Evolutionary conservation across 1,140 invertebrate species (phyloP).

Genomic region (Penaeus japonicus): DNA sequence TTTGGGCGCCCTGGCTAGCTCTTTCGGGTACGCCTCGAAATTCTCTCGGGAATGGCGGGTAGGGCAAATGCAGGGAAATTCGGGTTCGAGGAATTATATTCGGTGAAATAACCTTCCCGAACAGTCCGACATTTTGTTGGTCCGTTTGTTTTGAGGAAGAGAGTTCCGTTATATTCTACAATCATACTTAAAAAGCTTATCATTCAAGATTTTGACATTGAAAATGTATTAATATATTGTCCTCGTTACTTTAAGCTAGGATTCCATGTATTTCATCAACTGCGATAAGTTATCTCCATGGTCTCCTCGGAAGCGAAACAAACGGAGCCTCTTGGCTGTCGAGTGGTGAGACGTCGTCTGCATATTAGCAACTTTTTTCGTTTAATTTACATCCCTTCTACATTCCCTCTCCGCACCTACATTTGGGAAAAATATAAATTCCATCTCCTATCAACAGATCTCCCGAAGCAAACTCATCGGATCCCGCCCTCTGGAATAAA

Average conservation of each 20-base stretch:
- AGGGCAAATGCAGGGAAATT: neutral
- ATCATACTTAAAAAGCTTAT: neutral
- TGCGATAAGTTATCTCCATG: neutral
- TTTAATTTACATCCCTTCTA: slow-evolving; percentile 28
- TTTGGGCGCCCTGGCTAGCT: neutral
- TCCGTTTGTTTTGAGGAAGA: slow-evolving; percentile 30
- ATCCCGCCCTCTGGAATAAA: too few relatives aligned
- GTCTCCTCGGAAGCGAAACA: slow-evolving; percentile 14
- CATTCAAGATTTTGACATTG: too few relatives aligned
- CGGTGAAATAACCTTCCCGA: slow-evolving; percentile 46
- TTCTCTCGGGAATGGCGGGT: neutral
- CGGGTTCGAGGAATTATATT: slow-evolving; percentile 29
- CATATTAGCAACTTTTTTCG: slow-evolving; percentile 56
- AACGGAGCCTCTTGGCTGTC: slow-evolving; percentile 23
- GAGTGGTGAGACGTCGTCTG: slow-evolving; percentile 52
- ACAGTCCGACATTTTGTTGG: slow-evolving; percentile 55
- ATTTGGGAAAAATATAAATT: too few relatives aligned
- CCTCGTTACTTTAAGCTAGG: too few relatives aligned
- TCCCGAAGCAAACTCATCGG: too few relatives aligned
- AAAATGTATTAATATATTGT: too few relatives aligned
- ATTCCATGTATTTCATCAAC: too few relatives aligned
- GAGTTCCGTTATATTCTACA: slow-evolving; percentile 33
- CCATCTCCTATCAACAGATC: too few relatives aligned
- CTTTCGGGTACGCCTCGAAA: too few relatives aligned
- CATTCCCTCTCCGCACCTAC: too few relatives aligned